Conservation (phyloP, 2,113 vertebrate species). For the Rostratula benghalensis region DNA sequence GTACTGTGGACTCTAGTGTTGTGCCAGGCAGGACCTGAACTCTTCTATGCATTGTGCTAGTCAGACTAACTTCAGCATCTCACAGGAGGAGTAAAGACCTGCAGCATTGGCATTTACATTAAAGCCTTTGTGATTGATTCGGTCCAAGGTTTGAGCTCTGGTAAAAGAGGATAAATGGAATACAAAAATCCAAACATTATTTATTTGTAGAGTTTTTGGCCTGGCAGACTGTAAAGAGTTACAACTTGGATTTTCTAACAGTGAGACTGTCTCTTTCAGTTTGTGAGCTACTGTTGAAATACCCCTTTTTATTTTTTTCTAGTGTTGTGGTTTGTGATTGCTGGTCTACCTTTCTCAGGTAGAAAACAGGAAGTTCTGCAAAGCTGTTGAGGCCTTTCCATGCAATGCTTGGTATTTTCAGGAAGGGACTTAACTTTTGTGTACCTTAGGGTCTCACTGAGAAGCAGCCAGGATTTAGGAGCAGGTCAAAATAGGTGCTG, state of each 20-base stretch:
- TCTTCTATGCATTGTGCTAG: not conserved
- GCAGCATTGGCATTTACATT: not conserved
- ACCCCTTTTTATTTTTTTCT: not conserved
- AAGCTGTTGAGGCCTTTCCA: not conserved
- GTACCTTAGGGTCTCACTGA: not conserved
- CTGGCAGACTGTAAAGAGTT: not conserved
- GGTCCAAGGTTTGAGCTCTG: not conserved
- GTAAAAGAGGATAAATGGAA: not conserved
- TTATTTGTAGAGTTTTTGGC: conserved; percentile 5
- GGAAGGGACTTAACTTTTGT: not conserved
- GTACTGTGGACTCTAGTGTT: too few relatives aligned
- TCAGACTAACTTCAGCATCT: not conserved
- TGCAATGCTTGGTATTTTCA: not conserved
- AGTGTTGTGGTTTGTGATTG: not conserved
- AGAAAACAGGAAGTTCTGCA: not conserved
- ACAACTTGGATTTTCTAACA: conserved; percentile 41
- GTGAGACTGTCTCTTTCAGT: conserved; percentile 46
- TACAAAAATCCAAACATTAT: not conserved
- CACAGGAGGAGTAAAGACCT: not conserved
- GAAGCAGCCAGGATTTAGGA: not conserved
- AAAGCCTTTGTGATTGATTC: not conserved
- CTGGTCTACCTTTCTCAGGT: not conserved
- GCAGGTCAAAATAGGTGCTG: not conserved
- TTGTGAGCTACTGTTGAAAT: conserved; percentile 26
- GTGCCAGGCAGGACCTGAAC: not conserved